A percentile compares a stretch with the other conserved stretches of the same genome.
phyloP scores from a whole-genome alignment of 2,797 vertebrate genomes.

The Danio albolineatus region DNA sequence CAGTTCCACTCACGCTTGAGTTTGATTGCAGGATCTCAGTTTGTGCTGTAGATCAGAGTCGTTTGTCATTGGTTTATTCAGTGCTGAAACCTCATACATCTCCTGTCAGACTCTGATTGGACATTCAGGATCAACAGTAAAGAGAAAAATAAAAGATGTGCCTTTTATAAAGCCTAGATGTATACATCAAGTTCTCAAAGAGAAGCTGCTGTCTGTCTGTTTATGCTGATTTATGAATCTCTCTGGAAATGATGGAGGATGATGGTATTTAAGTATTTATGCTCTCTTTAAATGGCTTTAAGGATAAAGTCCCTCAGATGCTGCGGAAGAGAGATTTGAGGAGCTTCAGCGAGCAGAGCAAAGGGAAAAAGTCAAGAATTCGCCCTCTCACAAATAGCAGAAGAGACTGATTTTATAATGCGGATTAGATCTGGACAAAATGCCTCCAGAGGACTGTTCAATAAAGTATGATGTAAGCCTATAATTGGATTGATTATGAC shows the following conservation, averaged over 20 bases:
- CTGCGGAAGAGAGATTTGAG: conserved; percentile 3
- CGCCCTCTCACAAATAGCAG: conserved; percentile 1
- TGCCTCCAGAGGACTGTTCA: conserved; percentile 50
- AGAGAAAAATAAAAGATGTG: not conserved
- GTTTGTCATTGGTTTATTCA: conserved; percentile 54
- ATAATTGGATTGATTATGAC: conserved; percentile 64
- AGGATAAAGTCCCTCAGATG: conserved; percentile 18
- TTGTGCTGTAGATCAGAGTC: conserved; percentile 48
- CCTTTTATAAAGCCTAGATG: not conserved
- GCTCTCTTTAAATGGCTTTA: conserved; percentile 14
- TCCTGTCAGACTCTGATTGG: conserved; percentile 30
- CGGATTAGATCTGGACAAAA: conserved; percentile 59
- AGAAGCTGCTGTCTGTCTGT: not conserved
- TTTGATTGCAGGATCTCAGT: conserved; percentile 12
- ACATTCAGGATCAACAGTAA: conserved; percentile 27
- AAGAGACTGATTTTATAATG: conserved; percentile 47
- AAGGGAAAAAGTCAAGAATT: not conserved
- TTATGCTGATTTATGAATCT: conserved; percentile 19
- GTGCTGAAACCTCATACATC: conserved; percentile 47
- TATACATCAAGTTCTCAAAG: not conserved
- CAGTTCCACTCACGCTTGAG: conserved; percentile 19
- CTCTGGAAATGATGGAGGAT: conserved; percentile 19
- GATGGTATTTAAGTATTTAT: conserved; percentile 40
- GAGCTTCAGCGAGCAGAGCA: not conserved
- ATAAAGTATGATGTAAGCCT: conserved; percentile 62